Evolutionary conservation across 2,113 vertebrate genomes (phyloP), one percentile per base, ranked within the genome.

Genomic region (Hemiprocne comata): DNA sequence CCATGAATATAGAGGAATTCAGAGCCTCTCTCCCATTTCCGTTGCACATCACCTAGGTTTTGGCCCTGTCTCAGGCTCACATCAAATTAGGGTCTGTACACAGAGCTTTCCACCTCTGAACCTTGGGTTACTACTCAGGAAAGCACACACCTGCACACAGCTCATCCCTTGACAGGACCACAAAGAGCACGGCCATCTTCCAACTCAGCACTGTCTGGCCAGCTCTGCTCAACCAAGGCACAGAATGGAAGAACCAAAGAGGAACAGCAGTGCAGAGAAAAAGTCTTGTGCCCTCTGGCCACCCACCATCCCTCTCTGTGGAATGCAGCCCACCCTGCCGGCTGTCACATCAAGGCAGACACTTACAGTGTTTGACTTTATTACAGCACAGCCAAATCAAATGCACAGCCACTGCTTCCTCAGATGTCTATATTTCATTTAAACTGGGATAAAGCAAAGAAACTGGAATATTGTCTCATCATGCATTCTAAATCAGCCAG

Each of bases 391-490:
- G 97, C 89, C 96, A 97, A 97, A 98, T 98, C 96, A 97, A 98
- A 98, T 97, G 97, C 98, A 97, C 96, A 95, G 98, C 76, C 98
- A 95, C 97, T 97, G 95, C 98, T 98, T 98, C 97, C 97, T 96
- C 90, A 94, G 97, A 98, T 98, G 98, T 98, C 98, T 98, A 98
- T 98, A 98, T 98, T 98, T 98, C 98, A 98, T 98, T 98, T 98
- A 98, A 98, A 98, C 97, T 97, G 96, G 98, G 97, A 98, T 98
- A 98, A 98, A 98, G 98, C 97, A 98, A 98, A 98, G 98, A 98
- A 98, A 97, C 98, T 96, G 96, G 97, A 98, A 98, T 99, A 98
- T 99, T 98, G 98, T 98, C 98, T 99, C 98, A 98, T 99, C 98
- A 94, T 98, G 98, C 98, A 98, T 99, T 98, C 98, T 98, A 98